Percentiles rank a stretch among this genome's conserved stretches.
phyloP scores from a whole-genome alignment of 1,140 invertebrate species.

The Luehdorfia chinensis region DNA sequence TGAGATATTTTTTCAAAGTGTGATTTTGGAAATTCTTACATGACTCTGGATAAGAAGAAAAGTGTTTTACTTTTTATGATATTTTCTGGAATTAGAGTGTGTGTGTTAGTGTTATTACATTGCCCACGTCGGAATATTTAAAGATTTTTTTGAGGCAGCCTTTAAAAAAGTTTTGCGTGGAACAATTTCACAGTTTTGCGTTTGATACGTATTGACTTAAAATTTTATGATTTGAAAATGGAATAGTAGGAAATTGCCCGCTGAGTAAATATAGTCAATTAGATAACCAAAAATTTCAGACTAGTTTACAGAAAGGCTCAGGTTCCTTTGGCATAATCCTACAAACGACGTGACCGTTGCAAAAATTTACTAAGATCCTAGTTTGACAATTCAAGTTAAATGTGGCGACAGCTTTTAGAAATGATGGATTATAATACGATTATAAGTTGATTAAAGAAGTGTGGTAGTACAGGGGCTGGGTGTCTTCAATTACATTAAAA shows the following conservation, averaged over 20 bases:
- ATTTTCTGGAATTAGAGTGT: slow-evolving; percentile 14
- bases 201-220: not conserved
- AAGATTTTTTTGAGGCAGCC: not conserved
- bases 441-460: too few relatives aligned
- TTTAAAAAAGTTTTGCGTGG: not conserved
- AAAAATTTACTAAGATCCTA: too few relatives aligned
- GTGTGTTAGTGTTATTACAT: not conserved
- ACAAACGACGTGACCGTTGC: too few relatives aligned
- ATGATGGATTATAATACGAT: too few relatives aligned
- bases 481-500: too few relatives aligned
- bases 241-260: not conserved
- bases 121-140: slow-evolving; percentile 8
- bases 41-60: slow-evolving; percentile 2
- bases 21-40: slow-evolving; percentile 3
- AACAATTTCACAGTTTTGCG: not conserved
- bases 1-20: not conserved
- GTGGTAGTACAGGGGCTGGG: too few relatives aligned
- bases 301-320: not conserved
- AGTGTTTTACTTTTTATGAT: slow-evolving; percentile 5
- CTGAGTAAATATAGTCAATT: not conserved
- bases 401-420: too few relatives aligned
- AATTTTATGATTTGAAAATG: not conserved
- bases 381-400: too few relatives aligned
- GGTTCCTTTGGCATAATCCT: too few relatives aligned
- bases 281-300: too few relatives aligned